Conservation (phyloP, 2,888 invertebrate species). For the Tholera decimalis region DNA sequence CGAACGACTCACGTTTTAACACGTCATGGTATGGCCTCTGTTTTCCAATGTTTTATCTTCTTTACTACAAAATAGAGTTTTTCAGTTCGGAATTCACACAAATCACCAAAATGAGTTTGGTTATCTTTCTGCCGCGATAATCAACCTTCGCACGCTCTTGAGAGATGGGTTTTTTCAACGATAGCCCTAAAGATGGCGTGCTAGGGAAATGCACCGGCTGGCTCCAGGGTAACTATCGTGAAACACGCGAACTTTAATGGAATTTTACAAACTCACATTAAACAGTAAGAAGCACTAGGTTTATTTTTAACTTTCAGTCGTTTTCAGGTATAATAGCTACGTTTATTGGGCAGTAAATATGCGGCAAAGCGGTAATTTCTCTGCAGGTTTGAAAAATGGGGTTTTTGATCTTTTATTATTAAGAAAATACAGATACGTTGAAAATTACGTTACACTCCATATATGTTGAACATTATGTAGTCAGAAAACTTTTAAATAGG, state of each 20-base stretch:
- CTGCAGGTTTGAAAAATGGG: slow-evolving; percentile 19
- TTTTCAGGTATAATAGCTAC: slow-evolving; percentile 31
- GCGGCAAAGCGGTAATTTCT: slow-evolving; percentile 44
- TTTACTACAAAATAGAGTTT: not conserved
- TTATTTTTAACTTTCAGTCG: slow-evolving; percentile 58
- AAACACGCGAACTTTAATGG: slow-evolving; percentile 73
- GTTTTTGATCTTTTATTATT: not conserved
- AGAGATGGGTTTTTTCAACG: slow-evolving; percentile 44
- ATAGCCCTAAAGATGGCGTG: slow-evolving; percentile 64
- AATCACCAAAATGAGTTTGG: slow-evolving; percentile 24
- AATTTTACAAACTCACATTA: slow-evolving; percentile 67
- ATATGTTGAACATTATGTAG: too few relatives aligned
- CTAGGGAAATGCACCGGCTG: slow-evolving; percentile 68
- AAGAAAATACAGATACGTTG: too few relatives aligned
- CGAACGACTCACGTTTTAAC: too few relatives aligned
- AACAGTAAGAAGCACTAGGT: slow-evolving; percentile 44
- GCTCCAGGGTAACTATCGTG: slow-evolving; percentile 59
- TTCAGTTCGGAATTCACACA: slow-evolving; percentile 32
- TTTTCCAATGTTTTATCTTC: too few relatives aligned
- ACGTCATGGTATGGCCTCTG: too few relatives aligned
- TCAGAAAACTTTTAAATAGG: too few relatives aligned
- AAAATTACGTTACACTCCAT: too few relatives aligned
- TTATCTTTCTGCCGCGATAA: slow-evolving; percentile 25
- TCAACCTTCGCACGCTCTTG: slow-evolving; percentile 39
- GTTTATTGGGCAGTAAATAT: slow-evolving; percentile 24